These are phyloP conservation scores for Platyscapa corneri DNA, from an alignment of 1,140 invertebrate species.

Conservation along the genomic window DNA sequence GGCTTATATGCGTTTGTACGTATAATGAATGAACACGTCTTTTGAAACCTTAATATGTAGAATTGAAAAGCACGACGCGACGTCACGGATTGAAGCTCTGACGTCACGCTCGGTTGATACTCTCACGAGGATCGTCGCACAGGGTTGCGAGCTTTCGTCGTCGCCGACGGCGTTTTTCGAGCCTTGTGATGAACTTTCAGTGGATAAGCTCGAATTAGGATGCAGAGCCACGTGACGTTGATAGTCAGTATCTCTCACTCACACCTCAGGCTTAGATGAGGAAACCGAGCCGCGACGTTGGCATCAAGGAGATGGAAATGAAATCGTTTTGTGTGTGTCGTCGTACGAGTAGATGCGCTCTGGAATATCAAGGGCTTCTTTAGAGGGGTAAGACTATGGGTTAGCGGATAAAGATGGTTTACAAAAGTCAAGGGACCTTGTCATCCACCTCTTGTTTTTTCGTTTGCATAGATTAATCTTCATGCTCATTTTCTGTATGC, in stretches of 20 bases:
- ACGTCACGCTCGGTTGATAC: conserved; percentile 27
- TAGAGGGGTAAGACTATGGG: background rate
- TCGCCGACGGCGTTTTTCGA: background rate
- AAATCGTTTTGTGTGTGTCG: conserved; percentile 30
- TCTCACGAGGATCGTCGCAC: background rate
- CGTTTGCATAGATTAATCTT: background rate
- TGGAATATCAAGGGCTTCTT: conserved; percentile 18
- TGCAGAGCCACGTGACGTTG: conserved; percentile 39
- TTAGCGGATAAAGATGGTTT: background rate
- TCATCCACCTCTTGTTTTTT: too few relatives aligned
- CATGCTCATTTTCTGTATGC: background rate
- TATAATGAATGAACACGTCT: background rate
- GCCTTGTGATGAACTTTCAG: background rate
- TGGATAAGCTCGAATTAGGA: conserved; percentile 47
- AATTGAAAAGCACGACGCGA: background rate
- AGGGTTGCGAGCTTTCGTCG: background rate
- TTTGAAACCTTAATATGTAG: background rate
- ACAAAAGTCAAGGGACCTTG: conserved; percentile 10
- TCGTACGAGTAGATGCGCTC: background rate
- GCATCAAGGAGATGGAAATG: background rate
- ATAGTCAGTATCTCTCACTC: background rate
- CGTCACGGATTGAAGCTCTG: background rate
- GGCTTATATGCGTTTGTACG: background rate
- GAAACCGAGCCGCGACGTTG: background rate
- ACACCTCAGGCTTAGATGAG: background rate